phyloP scores from a whole-genome alignment of 1,140 invertebrate genomes.

The Belonocnema kinseyi region DNA sequence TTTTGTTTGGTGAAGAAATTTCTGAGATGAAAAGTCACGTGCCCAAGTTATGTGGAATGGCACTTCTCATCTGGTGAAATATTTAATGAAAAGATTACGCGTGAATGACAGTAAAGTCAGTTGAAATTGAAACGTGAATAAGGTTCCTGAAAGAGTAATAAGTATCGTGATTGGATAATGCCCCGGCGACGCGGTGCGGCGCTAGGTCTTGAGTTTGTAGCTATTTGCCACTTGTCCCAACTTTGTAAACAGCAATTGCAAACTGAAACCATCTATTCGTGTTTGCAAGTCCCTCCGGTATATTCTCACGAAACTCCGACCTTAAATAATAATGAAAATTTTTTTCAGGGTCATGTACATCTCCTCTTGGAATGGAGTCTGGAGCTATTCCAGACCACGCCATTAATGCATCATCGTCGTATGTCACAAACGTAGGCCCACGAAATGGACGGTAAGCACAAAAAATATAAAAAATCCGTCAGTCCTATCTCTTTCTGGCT shows the following conservation, averaged over 20 bases:
- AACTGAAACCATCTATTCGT: conserved; percentile 10
- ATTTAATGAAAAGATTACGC: conserved; percentile 59
- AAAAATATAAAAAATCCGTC: no score
- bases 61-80: background rate
- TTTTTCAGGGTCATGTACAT: conserved; percentile 78
- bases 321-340: conserved; percentile 49
- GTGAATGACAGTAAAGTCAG: conserved; percentile 50
- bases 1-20: background rate
- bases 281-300: background rate
- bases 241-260: conserved; percentile 39
- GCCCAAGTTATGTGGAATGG: background rate
- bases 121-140: conserved; percentile 58
- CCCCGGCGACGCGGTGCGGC: conserved; percentile 8
- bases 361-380: conserved; percentile 82
- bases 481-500: no score
- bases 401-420: conserved; percentile 81
- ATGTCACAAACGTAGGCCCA: conserved; percentile 80
- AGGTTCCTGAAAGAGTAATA: conserved; percentile 51
- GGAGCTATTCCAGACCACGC: conserved; percentile 80
- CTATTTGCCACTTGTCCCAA: conserved; percentile 49
- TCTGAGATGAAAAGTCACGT: background rate
- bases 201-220: conserved; percentile 35
- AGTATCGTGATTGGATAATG: conserved; percentile 53
- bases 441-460: conserved; percentile 79
- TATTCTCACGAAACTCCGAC: background rate